Base-by-base conservation (phyloP, 2,113 vertebrate genomes). In the Datnioides undecimradiatus region DNA sequence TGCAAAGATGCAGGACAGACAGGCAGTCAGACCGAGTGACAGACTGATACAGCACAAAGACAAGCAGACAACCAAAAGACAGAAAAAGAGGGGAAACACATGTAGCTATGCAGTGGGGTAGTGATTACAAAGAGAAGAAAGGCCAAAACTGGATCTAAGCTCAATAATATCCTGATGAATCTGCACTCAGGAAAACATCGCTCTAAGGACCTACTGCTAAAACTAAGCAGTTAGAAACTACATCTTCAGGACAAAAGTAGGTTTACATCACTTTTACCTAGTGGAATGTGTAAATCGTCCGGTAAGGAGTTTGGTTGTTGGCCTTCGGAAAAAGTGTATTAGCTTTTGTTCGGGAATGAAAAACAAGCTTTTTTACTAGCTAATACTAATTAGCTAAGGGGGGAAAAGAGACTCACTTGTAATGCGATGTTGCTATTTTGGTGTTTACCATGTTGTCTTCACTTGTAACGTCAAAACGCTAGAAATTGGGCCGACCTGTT, bases 91-190 rank as follows among this genome's bases (percentile, higher is more conserved):
- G 41, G 34, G 74, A 19, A 82, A 5, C 51, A 87, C 12, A 87
- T 73, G 23, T 16, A 69, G 68, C 78, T 13, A 57, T 38, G 51
- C 38, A 78, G 67, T 23, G 59, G 41, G 74, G 23, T 63, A 80
- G 78, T 89, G 90, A 90, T 92, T 82, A 90, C 82, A 87, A 80
- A 87, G 74, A 82, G 25, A 51, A 78, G 29, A 62, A 76, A 78
- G 60, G 48, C 57, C 10, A 75, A 72, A 67, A 29, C 17, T 59
- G 49, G 7, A 48, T 76, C 40, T 16, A 67, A 72, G 33, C 29
- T 69, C 12, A 55, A 51, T 73, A 74, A 87, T 80, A 59, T 78
- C 70, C 21, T 63, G 19, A 79, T 64, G 54, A 75, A 85, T 83
- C 80, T 82, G 71, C 54, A 73, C 49, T 81, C 70, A 80, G 67